phyloP scores from a whole-genome alignment of 2,888 invertebrate genomes.

The Amphipoea lucens region DNA sequence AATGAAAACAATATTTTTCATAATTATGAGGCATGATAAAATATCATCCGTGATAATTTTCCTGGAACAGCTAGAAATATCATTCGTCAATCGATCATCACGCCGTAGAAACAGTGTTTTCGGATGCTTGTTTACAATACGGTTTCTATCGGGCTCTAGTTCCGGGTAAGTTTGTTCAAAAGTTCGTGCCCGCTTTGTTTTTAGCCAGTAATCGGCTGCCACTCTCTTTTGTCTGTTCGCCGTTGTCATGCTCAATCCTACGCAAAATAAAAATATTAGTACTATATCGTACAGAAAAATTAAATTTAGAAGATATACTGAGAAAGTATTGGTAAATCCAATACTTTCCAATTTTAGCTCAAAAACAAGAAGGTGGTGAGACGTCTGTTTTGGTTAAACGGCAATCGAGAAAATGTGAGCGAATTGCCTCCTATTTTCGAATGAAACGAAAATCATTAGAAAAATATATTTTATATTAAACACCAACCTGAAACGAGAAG shows the following conservation, averaged over 20 bases:
- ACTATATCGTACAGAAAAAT: background rate
- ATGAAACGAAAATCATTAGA: slow-evolving; percentile 30
- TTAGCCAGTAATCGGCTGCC: background rate
- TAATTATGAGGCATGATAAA: background rate
- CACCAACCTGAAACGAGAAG: slow-evolving; percentile 11
- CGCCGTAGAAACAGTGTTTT: no score
- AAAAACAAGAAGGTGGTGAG: slow-evolving; percentile 28
- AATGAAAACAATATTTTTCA: background rate
- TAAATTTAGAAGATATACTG: slow-evolving; percentile 18
- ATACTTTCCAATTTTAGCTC: slow-evolving; percentile 45
- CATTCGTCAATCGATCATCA: background rate
- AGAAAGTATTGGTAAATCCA: slow-evolving; percentile 37
- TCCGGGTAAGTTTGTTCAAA: background rate
- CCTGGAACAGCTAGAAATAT: background rate
- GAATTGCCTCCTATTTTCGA: slow-evolving; percentile 38
- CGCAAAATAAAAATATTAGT: background rate
- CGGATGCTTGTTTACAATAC: background rate
- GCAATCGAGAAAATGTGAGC: slow-evolving; percentile 40
- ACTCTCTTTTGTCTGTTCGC: background rate
- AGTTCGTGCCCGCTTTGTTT: background rate
- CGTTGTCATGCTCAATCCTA: no score
- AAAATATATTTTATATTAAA: slow-evolving; percentile 14
- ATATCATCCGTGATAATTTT: background rate
- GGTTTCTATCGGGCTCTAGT: background rate
- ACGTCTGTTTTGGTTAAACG: slow-evolving; percentile 13